These are phyloP conservation scores for Notechis scutatus DNA, from an alignment of 2,113 vertebrate genomes.

Conservation along the genomic window DNA sequence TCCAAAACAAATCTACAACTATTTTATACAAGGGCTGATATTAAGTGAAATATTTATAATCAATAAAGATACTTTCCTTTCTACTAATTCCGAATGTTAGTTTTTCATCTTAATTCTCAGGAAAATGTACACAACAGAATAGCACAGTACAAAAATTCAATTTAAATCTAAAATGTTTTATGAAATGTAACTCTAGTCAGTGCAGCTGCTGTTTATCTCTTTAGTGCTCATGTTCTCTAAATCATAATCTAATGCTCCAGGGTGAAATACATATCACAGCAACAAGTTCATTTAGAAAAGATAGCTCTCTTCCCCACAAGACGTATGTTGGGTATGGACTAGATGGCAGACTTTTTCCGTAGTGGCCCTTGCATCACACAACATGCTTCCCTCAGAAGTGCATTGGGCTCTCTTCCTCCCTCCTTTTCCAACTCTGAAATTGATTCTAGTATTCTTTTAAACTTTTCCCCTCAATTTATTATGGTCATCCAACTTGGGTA, in stretches of 20 bases:
- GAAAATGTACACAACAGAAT: background rate
- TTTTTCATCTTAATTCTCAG: background rate
- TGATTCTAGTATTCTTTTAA: background rate
- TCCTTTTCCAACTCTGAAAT: background rate
- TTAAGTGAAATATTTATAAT: background rate
- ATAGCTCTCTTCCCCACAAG: background rate
- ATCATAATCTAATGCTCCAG: background rate
- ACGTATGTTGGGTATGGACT: background rate
- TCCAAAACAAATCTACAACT: conserved; percentile 2
- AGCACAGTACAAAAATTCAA: background rate
- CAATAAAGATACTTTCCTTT: background rate
- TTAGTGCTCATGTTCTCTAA: background rate
- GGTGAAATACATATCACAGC: background rate
- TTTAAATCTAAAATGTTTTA: background rate
- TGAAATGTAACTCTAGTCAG: background rate
- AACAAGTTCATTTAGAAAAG: background rate
- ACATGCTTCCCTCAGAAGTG: background rate
- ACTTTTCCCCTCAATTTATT: background rate
- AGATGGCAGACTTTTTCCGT: background rate
- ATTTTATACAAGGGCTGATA: background rate
- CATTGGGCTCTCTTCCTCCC: background rate
- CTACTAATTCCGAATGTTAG: background rate
- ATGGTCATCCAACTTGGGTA: background rate
- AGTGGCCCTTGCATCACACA: background rate
- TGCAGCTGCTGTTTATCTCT: background rate